Evolutionary conservation across 2,113 vertebrate genomes (phyloP), one percentile per base, ranked within the genome.

Genomic region (Nibea coibor): DNA sequence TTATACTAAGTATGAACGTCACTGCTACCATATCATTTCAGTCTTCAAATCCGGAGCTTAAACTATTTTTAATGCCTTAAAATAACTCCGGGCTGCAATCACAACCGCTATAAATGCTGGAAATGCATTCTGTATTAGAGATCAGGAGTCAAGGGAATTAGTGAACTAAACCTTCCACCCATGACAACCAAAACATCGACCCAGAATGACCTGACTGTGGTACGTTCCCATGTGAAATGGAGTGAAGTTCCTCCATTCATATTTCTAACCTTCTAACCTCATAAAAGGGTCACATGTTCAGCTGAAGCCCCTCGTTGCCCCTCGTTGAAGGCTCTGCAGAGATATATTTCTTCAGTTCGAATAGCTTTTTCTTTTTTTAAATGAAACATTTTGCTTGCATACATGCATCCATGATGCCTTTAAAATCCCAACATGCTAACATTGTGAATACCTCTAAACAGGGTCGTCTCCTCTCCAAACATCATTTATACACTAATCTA

Each of bases 201-300:
- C 12, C 22, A 4, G 7, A 43, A 24, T 42, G 11, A 35, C 17
- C 39, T 26, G 35, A 20, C 16, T 66, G 4, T 8, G 50, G 12
- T 51, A 5, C 24, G 14, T 43, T 65, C 5, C 47, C 20, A 24
- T 47, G 5, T 43, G 17, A 22, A 26, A 7, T 20, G 47, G 26
- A 31, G 1, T 28, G 4, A 50, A 53, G 53, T n/a, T 42, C n/a
- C 17, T 59, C 39, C 17, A 39, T 51, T 57, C 78, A 17, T 48
- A 5, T 75, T n/a, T 71, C 43, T 65, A 42, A 64, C 12, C 47
- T 24, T 72, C 51, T 45, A 83, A 75, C 83, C 79, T 54, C 62
- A 77, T 66, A n/a, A 84, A 81, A 76, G 71, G 50, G 72, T 82
- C 43, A 72, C 28, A 39, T 57, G 35, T 24, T 78, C 54, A 12